These are phyloP conservation scores for Podilymbus podiceps DNA, from an alignment of 2,113 vertebrate species.

Conservation along the genomic window DNA sequence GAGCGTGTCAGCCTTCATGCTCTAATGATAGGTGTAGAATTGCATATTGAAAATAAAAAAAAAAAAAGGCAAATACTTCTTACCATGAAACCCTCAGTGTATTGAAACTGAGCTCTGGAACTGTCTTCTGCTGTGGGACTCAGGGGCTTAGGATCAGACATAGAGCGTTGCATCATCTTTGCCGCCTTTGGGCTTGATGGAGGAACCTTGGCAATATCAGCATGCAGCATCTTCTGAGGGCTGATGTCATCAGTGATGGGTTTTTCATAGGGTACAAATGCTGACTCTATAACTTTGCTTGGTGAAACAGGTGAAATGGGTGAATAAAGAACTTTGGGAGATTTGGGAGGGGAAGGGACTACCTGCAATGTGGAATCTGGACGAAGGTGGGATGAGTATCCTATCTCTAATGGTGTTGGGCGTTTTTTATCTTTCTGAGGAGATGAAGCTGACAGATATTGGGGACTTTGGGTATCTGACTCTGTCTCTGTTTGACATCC, in stretches of 20 bases:
- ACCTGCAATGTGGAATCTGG: slow-evolving; percentile 87
- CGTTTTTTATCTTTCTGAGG: slow-evolving; percentile 89
- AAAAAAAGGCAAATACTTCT: slow-evolving; percentile 69
- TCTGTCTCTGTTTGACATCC: slow-evolving; percentile 93
- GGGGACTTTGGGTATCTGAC: slow-evolving; percentile 82
- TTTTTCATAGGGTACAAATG: slow-evolving; percentile 94
- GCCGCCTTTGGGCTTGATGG: slow-evolving; percentile 87
- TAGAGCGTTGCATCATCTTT: slow-evolving; percentile 91
- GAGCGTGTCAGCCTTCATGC: background rate
- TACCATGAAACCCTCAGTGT: slow-evolving; percentile 90
- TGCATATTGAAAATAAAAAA: background rate
- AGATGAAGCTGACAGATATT: slow-evolving; percentile 78
- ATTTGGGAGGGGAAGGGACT: slow-evolving; percentile 86
- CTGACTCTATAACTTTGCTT: slow-evolving; percentile 90
- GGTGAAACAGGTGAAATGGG: slow-evolving; percentile 90
- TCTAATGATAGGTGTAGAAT: background rate
- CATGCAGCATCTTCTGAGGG: slow-evolving; percentile 87
- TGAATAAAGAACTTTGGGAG: slow-evolving; percentile 92
- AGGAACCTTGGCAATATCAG: slow-evolving; percentile 86
- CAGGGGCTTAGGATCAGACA: slow-evolving; percentile 94
- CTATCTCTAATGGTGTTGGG: slow-evolving; percentile 86
- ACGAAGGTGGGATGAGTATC: slow-evolving; percentile 88
- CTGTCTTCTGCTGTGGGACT: slow-evolving; percentile 92
- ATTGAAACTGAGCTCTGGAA: slow-evolving; percentile 88
- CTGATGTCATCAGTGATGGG: slow-evolving; percentile 85